phyloP scores from a whole-genome alignment of 2,113 vertebrate species.

The Manacus vitellinus region DNA sequence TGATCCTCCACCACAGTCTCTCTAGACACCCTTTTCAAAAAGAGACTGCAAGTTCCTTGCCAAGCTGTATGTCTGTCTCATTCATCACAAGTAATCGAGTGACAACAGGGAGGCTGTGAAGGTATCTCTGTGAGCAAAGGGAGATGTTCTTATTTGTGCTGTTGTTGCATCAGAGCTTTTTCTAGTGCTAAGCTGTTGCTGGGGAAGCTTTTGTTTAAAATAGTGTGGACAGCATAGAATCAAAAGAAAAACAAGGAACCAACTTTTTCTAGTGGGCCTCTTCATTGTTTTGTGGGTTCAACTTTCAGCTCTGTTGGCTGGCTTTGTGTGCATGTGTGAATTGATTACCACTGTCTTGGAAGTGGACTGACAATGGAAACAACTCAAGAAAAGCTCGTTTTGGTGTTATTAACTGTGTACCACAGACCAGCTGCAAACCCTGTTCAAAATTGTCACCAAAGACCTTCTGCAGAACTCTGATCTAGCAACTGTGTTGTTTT shows the following conservation, averaged over 20 bases:
- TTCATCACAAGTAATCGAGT: neutral
- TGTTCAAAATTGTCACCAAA: neutral
- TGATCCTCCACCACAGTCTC: neutral
- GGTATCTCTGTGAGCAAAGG: neutral
- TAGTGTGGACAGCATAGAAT: neutral
- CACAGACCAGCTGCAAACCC: neutral
- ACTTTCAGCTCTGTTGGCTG: neutral
- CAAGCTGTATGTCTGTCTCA: neutral
- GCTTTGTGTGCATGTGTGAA: neutral
- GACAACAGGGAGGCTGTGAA: neutral
- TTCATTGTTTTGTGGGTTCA: neutral
- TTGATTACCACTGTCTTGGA: neutral
- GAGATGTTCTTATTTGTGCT: neutral
- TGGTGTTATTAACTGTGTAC: neutral
- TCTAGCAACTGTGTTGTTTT: neutral
- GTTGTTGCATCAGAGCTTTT: neutral
- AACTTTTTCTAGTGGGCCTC: accelerated
- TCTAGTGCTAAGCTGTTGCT: neutral
- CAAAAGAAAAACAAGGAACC: neutral
- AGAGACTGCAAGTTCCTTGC: neutral
- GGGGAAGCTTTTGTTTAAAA: neutral
- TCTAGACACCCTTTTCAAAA: too few relatives aligned
- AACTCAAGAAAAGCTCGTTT: neutral
- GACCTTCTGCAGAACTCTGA: neutral
- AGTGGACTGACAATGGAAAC: neutral